Base-by-base conservation (phyloP, 1,140 invertebrate genomes). In the Platyscapa corneri region DNA sequence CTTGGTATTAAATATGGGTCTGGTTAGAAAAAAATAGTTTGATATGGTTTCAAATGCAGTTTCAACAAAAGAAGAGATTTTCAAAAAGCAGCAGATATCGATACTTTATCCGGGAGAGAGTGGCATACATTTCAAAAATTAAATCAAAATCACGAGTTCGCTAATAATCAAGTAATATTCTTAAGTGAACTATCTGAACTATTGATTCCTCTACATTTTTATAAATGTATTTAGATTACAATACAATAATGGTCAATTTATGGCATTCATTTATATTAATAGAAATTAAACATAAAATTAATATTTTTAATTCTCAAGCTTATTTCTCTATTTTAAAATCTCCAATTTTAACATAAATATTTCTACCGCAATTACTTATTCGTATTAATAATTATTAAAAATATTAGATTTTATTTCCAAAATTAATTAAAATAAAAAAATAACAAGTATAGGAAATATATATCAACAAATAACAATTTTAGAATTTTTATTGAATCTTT, bases 141-240 rank as follows among this genome's bases (percentile, higher is more conserved):
- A 91, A 89, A 89, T 92, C 89, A 90, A 90, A 90, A 89, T 89
- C 89, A 91, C 90, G 90, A 91, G 88, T 91, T 93, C 91, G 91
- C 90, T 92, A 89, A 46, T 14, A 88, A 83, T 83, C 53, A 64
- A 91, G 90, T 92, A 92, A 93, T 92, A 92, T 91, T 92, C 90
- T 91, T 90, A 91, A 90, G 91, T 91, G 90, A 93, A 93, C 92
- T 92, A 93, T 93, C 92, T 92, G 92, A 93, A 92, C 91, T 92
- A n/a, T 91, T 93, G 92, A 93, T 93, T 92, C 92, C 92, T 93
- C 91, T 93, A 93, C 92, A 93, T 93, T 93, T 91, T 90, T 89
- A 90, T 91, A 93, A 93, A 92, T 92, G 90, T 92, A 92, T 93
- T 93, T 93, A 92, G 91, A 92, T 92, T 89, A 88, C 92, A 91